phyloP scores from a whole-genome alignment of 2,113 vertebrate genomes.

The Irena cyanogastra region DNA sequence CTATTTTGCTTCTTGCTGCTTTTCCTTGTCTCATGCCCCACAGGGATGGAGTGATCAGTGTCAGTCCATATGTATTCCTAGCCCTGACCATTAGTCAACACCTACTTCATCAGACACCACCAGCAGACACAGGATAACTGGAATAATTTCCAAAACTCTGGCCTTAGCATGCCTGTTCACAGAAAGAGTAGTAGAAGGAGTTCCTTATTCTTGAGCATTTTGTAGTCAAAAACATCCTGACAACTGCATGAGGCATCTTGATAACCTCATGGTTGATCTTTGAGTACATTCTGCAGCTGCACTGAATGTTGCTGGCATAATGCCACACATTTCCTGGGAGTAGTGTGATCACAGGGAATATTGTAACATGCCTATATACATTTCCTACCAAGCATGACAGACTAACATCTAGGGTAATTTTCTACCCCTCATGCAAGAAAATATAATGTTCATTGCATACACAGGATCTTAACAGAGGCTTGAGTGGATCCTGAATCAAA shows the following conservation, averaged over 20 bases:
- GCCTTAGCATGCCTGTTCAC: not conserved
- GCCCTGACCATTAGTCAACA: not conserved
- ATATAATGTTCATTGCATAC: not conserved
- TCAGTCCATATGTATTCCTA: not conserved
- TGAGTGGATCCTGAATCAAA: not conserved
- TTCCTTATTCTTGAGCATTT: not conserved
- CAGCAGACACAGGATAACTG: not conserved
- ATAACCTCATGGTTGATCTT: not conserved
- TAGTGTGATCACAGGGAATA: not conserved
- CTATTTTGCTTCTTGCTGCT: not conserved
- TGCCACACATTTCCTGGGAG: not conserved
- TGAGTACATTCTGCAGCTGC: not conserved
- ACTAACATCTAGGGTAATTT: not conserved
- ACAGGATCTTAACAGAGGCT: not conserved
- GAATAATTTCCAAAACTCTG: not conserved
- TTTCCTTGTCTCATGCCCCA: not conserved
- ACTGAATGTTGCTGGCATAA: not conserved
- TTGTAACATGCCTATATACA: not conserved
- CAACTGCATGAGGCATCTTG: not conserved
- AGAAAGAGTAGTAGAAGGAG: not conserved
- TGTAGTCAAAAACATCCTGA: not conserved
- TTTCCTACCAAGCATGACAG: not conserved
- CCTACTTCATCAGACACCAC: not conserved
- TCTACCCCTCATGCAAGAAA: not conserved
- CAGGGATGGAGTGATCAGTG: not conserved